Percentiles rank a stretch among this genome's conserved stretches.
phyloP scores from a whole-genome alignment of 2,888 invertebrate species.

The Drosophila neotestacea region DNA sequence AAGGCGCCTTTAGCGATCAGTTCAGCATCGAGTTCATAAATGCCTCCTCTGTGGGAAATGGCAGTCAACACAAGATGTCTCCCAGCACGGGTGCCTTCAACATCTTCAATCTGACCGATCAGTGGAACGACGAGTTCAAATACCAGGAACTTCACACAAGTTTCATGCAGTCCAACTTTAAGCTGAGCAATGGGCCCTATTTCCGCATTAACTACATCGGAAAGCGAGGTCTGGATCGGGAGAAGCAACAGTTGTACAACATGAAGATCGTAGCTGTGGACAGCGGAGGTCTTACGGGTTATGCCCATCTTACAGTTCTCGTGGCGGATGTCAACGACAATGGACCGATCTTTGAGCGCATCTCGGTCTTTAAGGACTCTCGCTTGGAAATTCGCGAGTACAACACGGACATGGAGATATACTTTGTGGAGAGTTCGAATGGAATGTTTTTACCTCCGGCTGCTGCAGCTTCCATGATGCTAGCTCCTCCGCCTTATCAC shows the following conservation, averaged over 20 bases:
- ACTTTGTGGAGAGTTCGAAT: conserved; percentile 83
- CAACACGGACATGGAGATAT: conserved; percentile 86
- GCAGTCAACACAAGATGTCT: conserved; percentile 57
- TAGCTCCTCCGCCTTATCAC: conserved; percentile 77
- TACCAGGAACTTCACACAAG: conserved; percentile 83
- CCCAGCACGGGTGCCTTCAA: conserved; percentile 83
- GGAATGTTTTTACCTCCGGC: conserved; percentile 52
- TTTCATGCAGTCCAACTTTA: conserved; percentile 81
- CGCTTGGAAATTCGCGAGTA: conserved; percentile 89
- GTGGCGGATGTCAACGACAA: conserved; percentile 94
- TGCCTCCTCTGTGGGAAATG: conserved; percentile 85
- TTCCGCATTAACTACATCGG: conserved; percentile 83
- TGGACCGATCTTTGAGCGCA: conserved; percentile 89
- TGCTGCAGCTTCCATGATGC: conserved; percentile 62
- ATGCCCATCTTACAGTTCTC: conserved; percentile 89
- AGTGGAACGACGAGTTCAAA: conserved; percentile 84
- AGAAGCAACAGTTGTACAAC: conserved; percentile 89
- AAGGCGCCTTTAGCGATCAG: conserved; percentile 91
- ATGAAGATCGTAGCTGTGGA: conserved; percentile 91
- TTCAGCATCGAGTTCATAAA: conserved; percentile 88
- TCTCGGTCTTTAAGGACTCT: conserved; percentile 89
- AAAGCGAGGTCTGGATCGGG: conserved; percentile 89
- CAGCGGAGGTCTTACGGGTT: conserved; percentile 90
- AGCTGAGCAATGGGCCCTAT: conserved; percentile 78
- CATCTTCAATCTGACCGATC: conserved; percentile 84